Conservation (phyloP, 1,140 invertebrate species). For the Cotesia typhae region DNA sequence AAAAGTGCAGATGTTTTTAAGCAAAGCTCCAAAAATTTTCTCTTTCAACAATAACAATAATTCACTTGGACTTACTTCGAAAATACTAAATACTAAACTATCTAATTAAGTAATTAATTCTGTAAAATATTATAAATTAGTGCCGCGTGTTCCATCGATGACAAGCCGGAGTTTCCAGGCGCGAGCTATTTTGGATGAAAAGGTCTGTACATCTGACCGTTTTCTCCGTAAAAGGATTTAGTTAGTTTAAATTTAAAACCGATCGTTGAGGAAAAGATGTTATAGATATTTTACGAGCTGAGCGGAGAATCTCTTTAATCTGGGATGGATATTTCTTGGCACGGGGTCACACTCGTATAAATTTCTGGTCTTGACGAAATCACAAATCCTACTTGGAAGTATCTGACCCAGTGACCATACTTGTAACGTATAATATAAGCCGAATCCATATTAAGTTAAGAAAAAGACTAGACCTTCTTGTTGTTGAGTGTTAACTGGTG, state of each 20-base stretch:
- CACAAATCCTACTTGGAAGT: slow-evolving; percentile 22
- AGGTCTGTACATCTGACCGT: slow-evolving; percentile 3
- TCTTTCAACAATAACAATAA: background rate
- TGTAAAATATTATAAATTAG: background rate
- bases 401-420: slow-evolving; percentile 37
- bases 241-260: slow-evolving; percentile 3
- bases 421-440: background rate
- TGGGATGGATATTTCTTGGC: slow-evolving; percentile 9
- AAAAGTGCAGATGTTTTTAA: too few relatives aligned
- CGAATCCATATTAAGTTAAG: background rate
- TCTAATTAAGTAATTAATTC: background rate
- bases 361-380: slow-evolving; percentile 14
- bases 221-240: slow-evolving; percentile 15
- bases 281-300: background rate
- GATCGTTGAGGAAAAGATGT: slow-evolving; percentile 10
- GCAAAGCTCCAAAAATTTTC: background rate
- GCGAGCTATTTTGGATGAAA: background rate
- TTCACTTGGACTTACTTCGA: too few relatives aligned
- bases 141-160: slow-evolving; percentile 12
- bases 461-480: too few relatives aligned
- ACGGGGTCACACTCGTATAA: background rate
- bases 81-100: background rate
- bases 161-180: background rate
- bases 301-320: slow-evolving; percentile 11
- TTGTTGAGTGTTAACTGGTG: background rate